A percentile compares a stretch with the other conserved stretches of the same genome.
Evolutionary conservation across 2,797 vertebrate species (phyloP).

Genomic region (Rhinatrema bivittatum): DNA sequence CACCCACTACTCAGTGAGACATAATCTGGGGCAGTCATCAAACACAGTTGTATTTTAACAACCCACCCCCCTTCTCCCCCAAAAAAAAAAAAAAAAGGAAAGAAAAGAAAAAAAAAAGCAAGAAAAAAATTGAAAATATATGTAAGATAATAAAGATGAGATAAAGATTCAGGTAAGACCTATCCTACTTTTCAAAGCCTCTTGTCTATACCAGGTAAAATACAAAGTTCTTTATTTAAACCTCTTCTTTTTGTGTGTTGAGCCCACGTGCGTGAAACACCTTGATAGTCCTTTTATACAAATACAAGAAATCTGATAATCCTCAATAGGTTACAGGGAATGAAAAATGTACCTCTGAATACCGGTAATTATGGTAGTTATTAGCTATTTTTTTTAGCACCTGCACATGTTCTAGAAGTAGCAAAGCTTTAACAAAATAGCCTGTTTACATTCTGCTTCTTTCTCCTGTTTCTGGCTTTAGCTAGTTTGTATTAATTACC

Average conservation of each 20-base stretch:
- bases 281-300: slow-evolving; percentile 81
- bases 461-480: slow-evolving; percentile 59
- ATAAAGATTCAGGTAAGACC: slow-evolving; percentile 75
- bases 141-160: slow-evolving; percentile 71
- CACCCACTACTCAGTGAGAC: slow-evolving; percentile 81
- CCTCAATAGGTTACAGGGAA: slow-evolving; percentile 76
- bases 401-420: slow-evolving; percentile 91
- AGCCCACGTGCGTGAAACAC: slow-evolving; percentile 71
- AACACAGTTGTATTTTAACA: slow-evolving; percentile 93
- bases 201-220: slow-evolving; percentile 50
- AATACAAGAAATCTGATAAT: slow-evolving; percentile 92
- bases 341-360: slow-evolving; percentile 96
- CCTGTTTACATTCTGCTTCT: slow-evolving; percentile 89
- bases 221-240: too few relatives aligned
- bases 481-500: slow-evolving; percentile 63
- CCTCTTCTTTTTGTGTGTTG: slow-evolving; percentile 70
- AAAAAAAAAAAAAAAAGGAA: slow-evolving; percentile 40
- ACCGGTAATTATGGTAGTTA: slow-evolving; percentile 98
- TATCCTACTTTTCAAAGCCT: slow-evolving; percentile 58
- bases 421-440: slow-evolving; percentile 96
- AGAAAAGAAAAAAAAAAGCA: slow-evolving; percentile 52
- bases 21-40: slow-evolving; percentile 76
- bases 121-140: slow-evolving; percentile 63
- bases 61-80: too few relatives aligned
- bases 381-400: slow-evolving; percentile 94